Evolutionary conservation across 2,113 vertebrate genomes (phyloP).

Genomic region (Microcebus jonahi): DNA sequence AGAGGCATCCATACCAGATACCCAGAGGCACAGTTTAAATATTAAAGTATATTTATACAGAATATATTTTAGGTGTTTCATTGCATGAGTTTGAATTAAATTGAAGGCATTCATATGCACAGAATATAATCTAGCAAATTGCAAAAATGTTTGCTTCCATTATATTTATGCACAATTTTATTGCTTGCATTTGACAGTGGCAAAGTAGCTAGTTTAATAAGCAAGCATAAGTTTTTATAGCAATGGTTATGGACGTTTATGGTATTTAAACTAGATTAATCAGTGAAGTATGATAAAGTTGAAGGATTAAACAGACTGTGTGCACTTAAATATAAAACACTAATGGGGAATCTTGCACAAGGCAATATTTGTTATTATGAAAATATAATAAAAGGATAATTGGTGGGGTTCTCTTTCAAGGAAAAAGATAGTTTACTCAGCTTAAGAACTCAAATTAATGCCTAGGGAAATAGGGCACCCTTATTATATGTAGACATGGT

Average conservation of each 20-base stretch:
- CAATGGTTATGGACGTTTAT: conserved; percentile 70
- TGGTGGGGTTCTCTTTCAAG: conserved; percentile 57
- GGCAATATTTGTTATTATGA: conserved; percentile 80
- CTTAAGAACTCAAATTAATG: conserved; percentile 76
- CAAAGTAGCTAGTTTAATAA: conserved; percentile 70
- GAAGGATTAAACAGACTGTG: conserved; percentile 65
- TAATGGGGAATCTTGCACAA: conserved; percentile 76
- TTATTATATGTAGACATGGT: conserved; percentile 64
- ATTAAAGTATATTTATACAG: conserved; percentile 30
- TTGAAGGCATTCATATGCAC: conserved; percentile 50
- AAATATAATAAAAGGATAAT: conserved; percentile 80
- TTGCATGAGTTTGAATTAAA: conserved; percentile 39
- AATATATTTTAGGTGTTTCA: conserved; percentile 48
- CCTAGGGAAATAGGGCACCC: conserved; percentile 78
- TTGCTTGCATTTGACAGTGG: conserved; percentile 64
- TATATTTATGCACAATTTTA: conserved; percentile 67
- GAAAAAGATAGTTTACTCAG: conserved; percentile 59
- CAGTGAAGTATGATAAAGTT: conserved; percentile 72
- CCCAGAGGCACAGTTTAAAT: conserved; percentile 44
- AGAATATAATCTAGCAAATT: conserved; percentile 51
- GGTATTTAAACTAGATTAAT: conserved; percentile 79
- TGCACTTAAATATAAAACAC: conserved; percentile 74
- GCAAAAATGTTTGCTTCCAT: conserved; percentile 54
- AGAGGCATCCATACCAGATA: background rate
- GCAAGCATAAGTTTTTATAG: conserved; percentile 59